Conservation (phyloP, 2,113 vertebrate species). For the Myrmophylax atrothorax region DNA sequence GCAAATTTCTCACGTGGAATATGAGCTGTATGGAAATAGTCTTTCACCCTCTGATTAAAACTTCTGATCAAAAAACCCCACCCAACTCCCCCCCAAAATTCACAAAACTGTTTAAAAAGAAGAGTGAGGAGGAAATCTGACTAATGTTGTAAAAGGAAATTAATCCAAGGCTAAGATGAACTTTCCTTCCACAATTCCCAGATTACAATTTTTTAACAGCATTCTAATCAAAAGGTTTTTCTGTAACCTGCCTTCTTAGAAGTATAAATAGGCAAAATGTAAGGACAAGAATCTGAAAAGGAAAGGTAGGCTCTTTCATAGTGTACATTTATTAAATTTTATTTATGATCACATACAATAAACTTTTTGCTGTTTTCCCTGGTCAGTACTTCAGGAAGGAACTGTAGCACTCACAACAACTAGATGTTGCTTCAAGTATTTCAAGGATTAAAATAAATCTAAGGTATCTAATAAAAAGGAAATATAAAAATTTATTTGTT, state of each 20-base stretch:
- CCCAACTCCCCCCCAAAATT: neutral
- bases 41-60: conserved; percentile 35
- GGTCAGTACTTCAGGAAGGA: neutral
- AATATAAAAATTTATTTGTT: neutral
- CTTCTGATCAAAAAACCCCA: neutral
- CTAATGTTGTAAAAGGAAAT: neutral
- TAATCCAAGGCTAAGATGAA: neutral
- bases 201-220: neutral
- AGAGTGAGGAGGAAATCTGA: neutral
- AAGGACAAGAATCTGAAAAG: neutral
- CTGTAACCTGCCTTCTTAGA: neutral
- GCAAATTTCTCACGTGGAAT: conserved; percentile 59
- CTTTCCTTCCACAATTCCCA: neutral
- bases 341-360: neutral
- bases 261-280: neutral
- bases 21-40: conserved; percentile 65
- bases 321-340: neutral
- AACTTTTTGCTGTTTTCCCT: neutral
- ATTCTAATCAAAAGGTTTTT: neutral
- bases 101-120: neutral
- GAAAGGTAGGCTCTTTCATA: neutral
- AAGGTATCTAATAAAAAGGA: neutral
- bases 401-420: neutral
- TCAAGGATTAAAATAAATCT: neutral
- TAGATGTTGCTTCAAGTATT: neutral